A percentile compares a stretch with the other conserved stretches of the same genome.
These are phyloP conservation scores for Lamprologus ornatipinnis DNA, from an alignment of 2,113 vertebrate genomes.

Conservation along the genomic window DNA sequence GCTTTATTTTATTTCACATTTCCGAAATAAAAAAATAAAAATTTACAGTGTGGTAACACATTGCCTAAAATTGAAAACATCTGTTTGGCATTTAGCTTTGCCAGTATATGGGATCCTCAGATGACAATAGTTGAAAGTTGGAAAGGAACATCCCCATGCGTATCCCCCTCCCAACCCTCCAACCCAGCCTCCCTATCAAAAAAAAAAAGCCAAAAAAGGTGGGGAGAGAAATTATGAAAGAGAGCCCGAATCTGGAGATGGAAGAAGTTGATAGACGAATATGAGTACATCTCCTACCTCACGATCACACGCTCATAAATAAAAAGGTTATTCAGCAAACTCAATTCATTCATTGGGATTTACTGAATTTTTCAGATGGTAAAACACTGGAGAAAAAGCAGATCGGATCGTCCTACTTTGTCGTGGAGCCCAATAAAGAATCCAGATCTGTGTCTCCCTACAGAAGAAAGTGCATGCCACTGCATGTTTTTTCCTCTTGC, in stretches of 20 bases:
- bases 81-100: conserved; percentile 64
- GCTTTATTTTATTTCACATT: conserved; percentile 67
- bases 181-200: background rate
- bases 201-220: background rate
- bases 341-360: background rate
- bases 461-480: conserved; percentile 52
- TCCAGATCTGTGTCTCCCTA: conserved; percentile 11
- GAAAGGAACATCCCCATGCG: conserved; percentile 30
- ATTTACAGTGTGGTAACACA: conserved; percentile 65
- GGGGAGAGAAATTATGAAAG: background rate
- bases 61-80: conserved; percentile 64
- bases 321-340: background rate
- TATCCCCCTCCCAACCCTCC: background rate
- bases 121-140: conserved; percentile 55
- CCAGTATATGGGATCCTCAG: conserved; percentile 55
- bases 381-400: conserved; percentile 32
- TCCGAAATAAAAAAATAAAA: conserved; percentile 53
- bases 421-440: conserved; percentile 38
- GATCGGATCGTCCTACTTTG: conserved; percentile 20
- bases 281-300: background rate
- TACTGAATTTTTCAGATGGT: background rate
- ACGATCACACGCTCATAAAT: background rate
- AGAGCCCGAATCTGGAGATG: background rate
- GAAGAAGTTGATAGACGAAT: background rate
- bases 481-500: conserved; percentile 43